Evolutionary conservation across 2,888 invertebrate species (phyloP).

Genomic region (Diarsia brunnea): DNA sequence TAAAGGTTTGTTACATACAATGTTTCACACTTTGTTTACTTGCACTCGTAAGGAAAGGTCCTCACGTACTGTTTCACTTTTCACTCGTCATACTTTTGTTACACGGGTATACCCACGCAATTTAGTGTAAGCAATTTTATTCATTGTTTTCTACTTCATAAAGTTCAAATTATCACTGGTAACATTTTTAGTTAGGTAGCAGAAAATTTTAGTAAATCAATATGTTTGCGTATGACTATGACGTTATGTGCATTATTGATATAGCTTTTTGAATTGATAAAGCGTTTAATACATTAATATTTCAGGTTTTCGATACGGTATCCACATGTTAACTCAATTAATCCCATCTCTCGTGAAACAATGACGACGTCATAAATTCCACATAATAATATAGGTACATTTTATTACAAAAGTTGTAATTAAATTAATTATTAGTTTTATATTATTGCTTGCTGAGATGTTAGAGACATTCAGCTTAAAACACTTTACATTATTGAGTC

Average conservation of each 20-base stretch:
- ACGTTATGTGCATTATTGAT: neutral
- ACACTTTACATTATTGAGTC: neutral
- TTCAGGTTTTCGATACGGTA: slow-evolving; percentile 4
- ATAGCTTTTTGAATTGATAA: neutral
- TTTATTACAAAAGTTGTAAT: neutral
- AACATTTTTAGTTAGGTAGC: neutral
- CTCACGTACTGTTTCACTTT: neutral
- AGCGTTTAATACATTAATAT: neutral
- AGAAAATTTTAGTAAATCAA: neutral
- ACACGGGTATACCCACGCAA: neutral
- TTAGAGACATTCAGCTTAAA: neutral
- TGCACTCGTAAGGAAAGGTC: neutral
- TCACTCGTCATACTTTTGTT: neutral
- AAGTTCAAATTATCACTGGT: neutral
- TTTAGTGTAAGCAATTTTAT: neutral
- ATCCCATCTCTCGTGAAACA: slow-evolving; percentile 14
- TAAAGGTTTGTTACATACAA: slow-evolving; percentile 24
- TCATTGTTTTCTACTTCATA: neutral
- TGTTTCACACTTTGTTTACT: slow-evolving; percentile 17
- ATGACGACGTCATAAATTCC: neutral
- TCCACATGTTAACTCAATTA: slow-evolving; percentile 11
- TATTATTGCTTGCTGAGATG: neutral
- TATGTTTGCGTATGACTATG: neutral
- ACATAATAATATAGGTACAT: neutral
- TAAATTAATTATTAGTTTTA: neutral